Base-by-base conservation (phyloP, 2,797 vertebrate genomes). In the Cyprinodon diabolis region DNA sequence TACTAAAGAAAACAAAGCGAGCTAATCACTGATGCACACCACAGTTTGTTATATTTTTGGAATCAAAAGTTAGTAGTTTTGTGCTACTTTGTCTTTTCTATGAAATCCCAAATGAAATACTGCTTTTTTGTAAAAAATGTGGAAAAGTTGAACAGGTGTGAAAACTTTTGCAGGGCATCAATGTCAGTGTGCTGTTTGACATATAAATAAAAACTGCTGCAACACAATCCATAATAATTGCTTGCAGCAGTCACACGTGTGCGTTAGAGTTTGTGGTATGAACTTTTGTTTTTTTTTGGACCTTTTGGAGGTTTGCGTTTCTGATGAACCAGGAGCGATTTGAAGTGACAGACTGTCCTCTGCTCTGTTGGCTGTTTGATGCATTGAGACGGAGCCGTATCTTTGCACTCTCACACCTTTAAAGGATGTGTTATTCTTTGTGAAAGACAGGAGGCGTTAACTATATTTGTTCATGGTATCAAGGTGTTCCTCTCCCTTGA, bases 271-370 rank as follows among this genome's bases (percentile, higher is more conserved):
- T 4, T 63, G 66, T 68, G 69, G 70, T 55, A 72, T 66, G 67
- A 68, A 68, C 71, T 37, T 63, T 67, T 19, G 71, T 67, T 69
- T 30, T 0, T 70, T 62, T 58, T 11, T 1, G 2, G 72, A 49
- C 11, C 63, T 75, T 76, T 63, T 51, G 40, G 74, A 77, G 72
- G 71, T 71, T 40, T 56, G 56, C 65, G 47, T 78, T 86, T 69
- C 68, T 79, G 77, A 85, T 81, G 78, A 78, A 85, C 81, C 83
- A 72, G 75, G 69, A 86, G 81, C 81, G 72, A 83, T 84, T 78
- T 78, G 85, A 88, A 84, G 84, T 83, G 86, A 76, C 87, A 87
- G 77, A 74, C 71, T 52, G 77, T 40, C 68, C 45, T 80, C 77
- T 80, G 81, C 54, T 81, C 57, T 57, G 52, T 75, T 78, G 5